Evolutionary conservation across 2,797 vertebrate species (phyloP), one percentile per base, ranked within the genome.

Genomic region (Crenuchus spilurus): DNA sequence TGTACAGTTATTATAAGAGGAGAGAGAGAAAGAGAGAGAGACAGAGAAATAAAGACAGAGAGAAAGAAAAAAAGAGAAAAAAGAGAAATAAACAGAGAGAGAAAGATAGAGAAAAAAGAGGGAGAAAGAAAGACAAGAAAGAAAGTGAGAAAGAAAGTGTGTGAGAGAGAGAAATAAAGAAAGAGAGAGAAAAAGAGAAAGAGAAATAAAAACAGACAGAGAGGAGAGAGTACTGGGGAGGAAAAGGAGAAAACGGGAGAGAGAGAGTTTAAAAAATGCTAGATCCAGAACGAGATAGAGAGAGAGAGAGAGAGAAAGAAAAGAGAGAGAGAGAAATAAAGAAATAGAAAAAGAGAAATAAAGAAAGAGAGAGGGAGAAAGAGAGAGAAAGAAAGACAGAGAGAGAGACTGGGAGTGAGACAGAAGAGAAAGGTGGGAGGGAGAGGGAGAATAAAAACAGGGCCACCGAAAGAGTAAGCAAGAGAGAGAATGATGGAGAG

Each of bases 111-210:
- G 30, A 18, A 7, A 42, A 18, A 18, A 55, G 46, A 8, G 44
- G 6, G 6, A 8, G 18, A 10, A 22, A 48, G 22, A 3, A 9
- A 48, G 9, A 48, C 5, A 22, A 22, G 39, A 42, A 16, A 1
- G 41, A 55, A 72, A 58, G 74, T 48, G 51, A 68, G 51, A 65
- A 76, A 65, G 3, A 39, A 44, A 78, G 64, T 42, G 49, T 13
- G 18, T 10, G 54, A 22, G 39, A 42, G 37, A 72, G 33, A 42
- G 55, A 75, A 60, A 66, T 16, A 44, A 28, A 69, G 48, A 35
- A 8, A 61, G 3, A 26, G 2, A 13, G 42, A 42, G 37, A 22
- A 14, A 33, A 4, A 6, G 28, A 49, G 18, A 71, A 8, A 49
- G 8, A 48, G 6, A 22, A 11, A 24, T 3, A 20, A 20, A 37